Percentiles rank a stretch among this genome's conserved stretches.
Evolutionary conservation across 2,113 vertebrate genomes (phyloP).

Genomic region (Eira barbara): DNA sequence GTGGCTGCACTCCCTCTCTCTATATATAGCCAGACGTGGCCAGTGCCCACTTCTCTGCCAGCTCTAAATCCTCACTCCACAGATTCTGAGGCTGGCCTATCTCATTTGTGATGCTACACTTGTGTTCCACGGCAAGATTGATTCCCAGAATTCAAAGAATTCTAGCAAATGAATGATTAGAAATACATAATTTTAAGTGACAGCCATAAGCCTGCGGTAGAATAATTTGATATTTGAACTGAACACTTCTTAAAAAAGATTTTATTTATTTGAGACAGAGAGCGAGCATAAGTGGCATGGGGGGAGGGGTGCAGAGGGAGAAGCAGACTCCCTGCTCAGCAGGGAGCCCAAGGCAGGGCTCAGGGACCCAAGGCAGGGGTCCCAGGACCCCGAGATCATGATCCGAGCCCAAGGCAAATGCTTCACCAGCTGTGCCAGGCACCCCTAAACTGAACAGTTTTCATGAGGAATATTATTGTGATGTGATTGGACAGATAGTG

Average conservation of each 20-base stretch:
- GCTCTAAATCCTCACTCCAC: background rate
- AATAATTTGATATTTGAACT: slow-evolving; percentile 22
- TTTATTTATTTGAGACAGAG: background rate
- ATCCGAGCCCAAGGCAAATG: background rate
- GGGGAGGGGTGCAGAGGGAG: background rate
- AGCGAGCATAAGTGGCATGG: background rate
- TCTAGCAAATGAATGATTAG: background rate
- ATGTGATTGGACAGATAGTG: background rate
- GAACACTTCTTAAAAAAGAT: background rate
- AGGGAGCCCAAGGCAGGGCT: background rate
- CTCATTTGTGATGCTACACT: background rate
- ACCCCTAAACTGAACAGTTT: background rate
- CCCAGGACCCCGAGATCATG: background rate
- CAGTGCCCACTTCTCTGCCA: background rate
- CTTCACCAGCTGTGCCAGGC: background rate
- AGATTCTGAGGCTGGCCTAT: background rate
- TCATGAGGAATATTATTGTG: background rate
- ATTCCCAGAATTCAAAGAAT: background rate
- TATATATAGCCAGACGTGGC: fast-evolving
- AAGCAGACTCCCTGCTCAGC: background rate
- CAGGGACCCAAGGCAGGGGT: background rate
- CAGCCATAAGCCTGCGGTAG: background rate
- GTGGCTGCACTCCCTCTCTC: background rate
- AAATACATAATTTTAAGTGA: slow-evolving; percentile 18
- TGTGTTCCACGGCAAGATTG: background rate